phyloP scores from a whole-genome alignment of 2,797 vertebrate species.

The Takifugu rubripes region DNA sequence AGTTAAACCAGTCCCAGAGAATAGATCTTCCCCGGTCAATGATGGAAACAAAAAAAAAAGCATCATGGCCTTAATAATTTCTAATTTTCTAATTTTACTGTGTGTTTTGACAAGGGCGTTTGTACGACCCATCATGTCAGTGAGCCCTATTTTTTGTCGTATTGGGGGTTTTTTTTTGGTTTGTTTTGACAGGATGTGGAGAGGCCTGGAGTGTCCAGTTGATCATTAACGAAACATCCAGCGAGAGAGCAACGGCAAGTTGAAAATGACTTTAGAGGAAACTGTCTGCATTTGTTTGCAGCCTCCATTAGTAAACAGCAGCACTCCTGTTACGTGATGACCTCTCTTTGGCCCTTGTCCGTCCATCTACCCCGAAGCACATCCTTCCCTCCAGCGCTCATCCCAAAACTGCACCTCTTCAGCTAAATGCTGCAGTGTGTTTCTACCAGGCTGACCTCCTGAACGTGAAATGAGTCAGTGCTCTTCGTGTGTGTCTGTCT shows the following conservation, averaged over 20 bases:
- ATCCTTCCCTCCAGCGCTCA: slow-evolving; percentile 37
- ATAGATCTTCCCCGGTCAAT: slow-evolving; percentile 20
- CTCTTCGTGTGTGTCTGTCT: slow-evolving; percentile 37
- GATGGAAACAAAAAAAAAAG: slow-evolving; percentile 20
- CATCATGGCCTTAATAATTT: slow-evolving; percentile 39
- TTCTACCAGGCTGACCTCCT: slow-evolving; percentile 14
- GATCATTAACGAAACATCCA: slow-evolving; percentile 51
- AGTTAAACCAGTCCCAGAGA: slow-evolving; percentile 14
- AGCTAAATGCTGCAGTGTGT: slow-evolving; percentile 3
- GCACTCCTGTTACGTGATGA: slow-evolving; percentile 53
- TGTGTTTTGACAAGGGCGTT: slow-evolving; percentile 3
- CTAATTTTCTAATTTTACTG: slow-evolving; percentile 5
- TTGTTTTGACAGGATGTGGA: slow-evolving; percentile 34
- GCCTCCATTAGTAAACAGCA: slow-evolving; percentile 55
- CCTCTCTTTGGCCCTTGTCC: slow-evolving; percentile 66
- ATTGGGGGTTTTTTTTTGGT: slow-evolving; percentile 26
- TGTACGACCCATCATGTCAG: slow-evolving; percentile 36
- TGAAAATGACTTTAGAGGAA: slow-evolving; percentile 49
- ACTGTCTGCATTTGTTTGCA: slow-evolving; percentile 46
- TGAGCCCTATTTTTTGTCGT: slow-evolving; percentile 34
- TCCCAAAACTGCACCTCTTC: slow-evolving; percentile 24
- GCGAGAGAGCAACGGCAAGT: slow-evolving; percentile 39
- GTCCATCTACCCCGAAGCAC: slow-evolving; percentile 40
- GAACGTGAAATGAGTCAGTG: slow-evolving; percentile 42
- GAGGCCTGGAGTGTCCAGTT: slow-evolving; percentile 31